Percentiles rank a stretch among this genome's conserved stretches.
phyloP scores from a whole-genome alignment of 2,888 invertebrate species.

The Ariolimax columbianus region DNA sequence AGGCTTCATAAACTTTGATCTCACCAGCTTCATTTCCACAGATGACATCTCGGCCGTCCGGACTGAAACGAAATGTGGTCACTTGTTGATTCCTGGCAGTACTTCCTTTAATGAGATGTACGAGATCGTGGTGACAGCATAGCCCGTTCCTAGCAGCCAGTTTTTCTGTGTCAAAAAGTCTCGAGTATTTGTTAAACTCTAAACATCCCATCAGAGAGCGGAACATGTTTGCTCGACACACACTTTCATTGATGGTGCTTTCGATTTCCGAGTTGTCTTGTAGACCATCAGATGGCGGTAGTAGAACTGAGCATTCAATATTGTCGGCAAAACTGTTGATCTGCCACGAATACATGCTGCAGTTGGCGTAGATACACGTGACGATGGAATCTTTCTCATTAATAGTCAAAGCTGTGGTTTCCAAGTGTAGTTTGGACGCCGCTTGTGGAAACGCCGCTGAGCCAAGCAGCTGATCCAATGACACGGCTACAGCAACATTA shows the following conservation, averaged over 20 bases:
- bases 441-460: slow-evolving; percentile 1
- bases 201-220: slow-evolving; percentile 33
- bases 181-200: neutral
- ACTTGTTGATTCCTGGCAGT: slow-evolving; percentile 15
- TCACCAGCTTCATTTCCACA: slow-evolving; percentile 43
- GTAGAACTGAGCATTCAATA: slow-evolving; percentile 21
- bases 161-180: neutral
- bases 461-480: slow-evolving; percentile 30
- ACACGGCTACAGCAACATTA: slow-evolving; percentile 21
- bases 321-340: slow-evolving; percentile 19
- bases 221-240: slow-evolving; percentile 12
- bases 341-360: slow-evolving; percentile 46
- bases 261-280: neutral
- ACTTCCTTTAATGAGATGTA: slow-evolving; percentile 17
- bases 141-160: slow-evolving; percentile 1
- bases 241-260: neutral
- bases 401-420: slow-evolving; percentile 26
- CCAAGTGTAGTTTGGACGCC: slow-evolving; percentile 6
- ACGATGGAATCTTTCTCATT: slow-evolving; percentile 46
- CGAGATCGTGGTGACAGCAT: neutral
- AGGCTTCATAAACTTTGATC: slow-evolving; percentile 46
- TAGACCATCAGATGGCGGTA: neutral
- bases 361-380: slow-evolving; percentile 43
- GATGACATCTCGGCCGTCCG: slow-evolving; percentile 44
- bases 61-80: slow-evolving; percentile 26